Evolutionary conservation across 2,888 invertebrate species (phyloP).

Genomic region (Drosophila cognata): DNA sequence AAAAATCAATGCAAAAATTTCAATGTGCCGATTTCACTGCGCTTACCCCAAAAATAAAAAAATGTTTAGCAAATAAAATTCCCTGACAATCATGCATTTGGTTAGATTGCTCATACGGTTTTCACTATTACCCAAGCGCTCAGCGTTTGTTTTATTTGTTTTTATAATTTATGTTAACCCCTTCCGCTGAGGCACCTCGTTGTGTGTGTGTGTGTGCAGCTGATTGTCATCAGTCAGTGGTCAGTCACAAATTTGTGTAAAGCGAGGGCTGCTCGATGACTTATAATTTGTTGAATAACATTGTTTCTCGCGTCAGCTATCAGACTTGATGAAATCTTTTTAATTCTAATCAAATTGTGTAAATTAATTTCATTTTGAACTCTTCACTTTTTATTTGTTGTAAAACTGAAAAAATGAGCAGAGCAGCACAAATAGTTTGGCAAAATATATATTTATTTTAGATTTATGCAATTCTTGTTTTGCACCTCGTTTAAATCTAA

Average conservation of each 20-base stretch:
- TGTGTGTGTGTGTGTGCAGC: conserved; percentile 33
- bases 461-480: not conserved
- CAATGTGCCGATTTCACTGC: conserved; percentile 48
- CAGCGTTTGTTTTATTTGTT: conserved; percentile 51
- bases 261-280: conserved; percentile 22
- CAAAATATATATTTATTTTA: not conserved
- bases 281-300: not conserved
- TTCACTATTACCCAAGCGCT: conserved; percentile 49
- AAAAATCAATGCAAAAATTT: conserved; percentile 63
- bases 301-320: not conserved
- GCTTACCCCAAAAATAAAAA: conserved; percentile 9
- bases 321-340: not conserved
- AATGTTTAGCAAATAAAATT: conserved; percentile 25
- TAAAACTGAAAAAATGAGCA: not conserved
- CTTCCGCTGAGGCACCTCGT: conserved; percentile 12
- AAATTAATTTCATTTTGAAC: not conserved
- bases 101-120: conserved; percentile 33
- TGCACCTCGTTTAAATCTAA: conserved; percentile 8
- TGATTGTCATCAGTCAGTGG: conserved; percentile 36
- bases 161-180: conserved; percentile 50
- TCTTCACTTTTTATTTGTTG: not conserved
- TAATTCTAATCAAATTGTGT: not conserved
- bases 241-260: conserved; percentile 13
- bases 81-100: conserved; percentile 1
- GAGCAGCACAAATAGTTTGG: not conserved